These are phyloP conservation scores for Chymomyza amoena DNA, from an alignment of 2,888 invertebrate species.

Conservation along the genomic window DNA sequence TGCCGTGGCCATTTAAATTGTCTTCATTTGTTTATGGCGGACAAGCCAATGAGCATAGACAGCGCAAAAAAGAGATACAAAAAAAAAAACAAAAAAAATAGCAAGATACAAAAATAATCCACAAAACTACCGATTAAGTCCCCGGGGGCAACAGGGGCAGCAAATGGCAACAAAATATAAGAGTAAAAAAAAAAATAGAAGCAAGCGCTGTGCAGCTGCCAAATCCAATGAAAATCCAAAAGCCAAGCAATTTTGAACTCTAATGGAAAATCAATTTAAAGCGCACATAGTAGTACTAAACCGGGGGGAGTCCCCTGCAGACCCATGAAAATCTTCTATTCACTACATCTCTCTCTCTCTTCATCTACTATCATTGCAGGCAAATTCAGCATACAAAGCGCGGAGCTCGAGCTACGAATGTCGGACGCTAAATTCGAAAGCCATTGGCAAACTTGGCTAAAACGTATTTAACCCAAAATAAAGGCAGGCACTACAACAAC, in stretches of 20 bases:
- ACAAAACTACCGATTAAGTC: conserved; percentile 68
- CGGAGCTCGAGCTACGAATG: conserved; percentile 59
- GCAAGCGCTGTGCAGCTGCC: conserved; percentile 56
- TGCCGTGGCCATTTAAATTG: conserved; percentile 68
- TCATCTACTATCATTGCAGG: conserved; percentile 50
- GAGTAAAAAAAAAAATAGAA: neutral
- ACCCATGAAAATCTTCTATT: neutral
- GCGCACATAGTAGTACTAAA: conserved; percentile 38
- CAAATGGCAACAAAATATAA: neutral
- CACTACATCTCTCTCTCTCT: conserved; percentile 22
- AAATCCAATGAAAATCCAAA: conserved; percentile 70
- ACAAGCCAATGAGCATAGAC: conserved; percentile 30
- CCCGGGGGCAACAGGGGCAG: conserved; percentile 23
- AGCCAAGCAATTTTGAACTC: conserved; percentile 69
- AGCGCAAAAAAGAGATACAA: conserved; percentile 12
- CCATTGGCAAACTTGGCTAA: conserved; percentile 67
- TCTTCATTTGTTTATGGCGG: conserved; percentile 67
- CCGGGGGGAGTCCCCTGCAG: neutral
- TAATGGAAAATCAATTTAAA: conserved; percentile 74
- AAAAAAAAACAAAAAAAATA: conserved; percentile 3
- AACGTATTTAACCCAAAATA: conserved; percentile 66
- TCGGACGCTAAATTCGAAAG: conserved; percentile 60
- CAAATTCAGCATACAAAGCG: conserved; percentile 42
- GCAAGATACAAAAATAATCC: conserved; percentile 41
- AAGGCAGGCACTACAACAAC: conserved; percentile 26